A percentile compares a stretch with the other conserved stretches of the same genome.
These are phyloP conservation scores for Sebastes nivosus DNA, from an alignment of 2,797 vertebrate genomes.

Conservation along the genomic window DNA sequence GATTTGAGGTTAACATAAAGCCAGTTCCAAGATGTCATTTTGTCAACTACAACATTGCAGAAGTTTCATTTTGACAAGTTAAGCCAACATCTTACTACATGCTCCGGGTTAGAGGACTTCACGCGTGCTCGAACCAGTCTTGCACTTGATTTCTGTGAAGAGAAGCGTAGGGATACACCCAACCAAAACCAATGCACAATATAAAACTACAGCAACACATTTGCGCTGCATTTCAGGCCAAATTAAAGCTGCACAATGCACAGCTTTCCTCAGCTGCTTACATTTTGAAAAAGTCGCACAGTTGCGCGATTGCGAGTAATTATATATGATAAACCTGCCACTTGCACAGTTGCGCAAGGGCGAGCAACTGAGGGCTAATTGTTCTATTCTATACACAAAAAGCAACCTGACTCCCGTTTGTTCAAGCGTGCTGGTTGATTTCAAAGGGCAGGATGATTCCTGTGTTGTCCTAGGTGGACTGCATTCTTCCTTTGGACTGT, in stretches of 20 bases:
- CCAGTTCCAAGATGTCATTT: constrained; percentile 77
- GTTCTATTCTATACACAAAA: constrained; percentile 5
- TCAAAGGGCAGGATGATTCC: constrained; percentile 69
- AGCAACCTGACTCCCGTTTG: constrained; percentile 63
- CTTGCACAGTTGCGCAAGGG: constrained; percentile 81
- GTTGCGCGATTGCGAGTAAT: constrained; percentile 62
- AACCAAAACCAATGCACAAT: constrained; percentile 58
- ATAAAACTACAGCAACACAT: constrained; percentile 65
- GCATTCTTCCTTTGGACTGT: constrained; percentile 74
- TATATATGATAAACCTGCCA: constrained; percentile 42
- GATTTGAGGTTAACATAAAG: constrained; percentile 80
- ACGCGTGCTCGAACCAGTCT: constrained; percentile 69
- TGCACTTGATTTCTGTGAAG: constrained; percentile 79
- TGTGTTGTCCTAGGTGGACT: constrained; percentile 71
- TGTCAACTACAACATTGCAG: constrained; percentile 68
- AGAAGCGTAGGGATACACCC: constrained; percentile 77
- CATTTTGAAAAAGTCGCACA: constrained; percentile 62
- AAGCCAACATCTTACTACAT: constrained; percentile 80
- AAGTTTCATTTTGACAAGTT: constrained; percentile 51
- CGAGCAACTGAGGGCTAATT: constrained; percentile 66
- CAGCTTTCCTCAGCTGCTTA: constrained; percentile 71
- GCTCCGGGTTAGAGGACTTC: constrained; percentile 75
- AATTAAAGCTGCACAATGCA: constrained; percentile 78
- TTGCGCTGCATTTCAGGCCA: constrained; percentile 69
- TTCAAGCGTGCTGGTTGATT: constrained; percentile 64